Evolutionary conservation across 2,797 vertebrate species (phyloP).

Genomic region (Florisuga fusca): DNA sequence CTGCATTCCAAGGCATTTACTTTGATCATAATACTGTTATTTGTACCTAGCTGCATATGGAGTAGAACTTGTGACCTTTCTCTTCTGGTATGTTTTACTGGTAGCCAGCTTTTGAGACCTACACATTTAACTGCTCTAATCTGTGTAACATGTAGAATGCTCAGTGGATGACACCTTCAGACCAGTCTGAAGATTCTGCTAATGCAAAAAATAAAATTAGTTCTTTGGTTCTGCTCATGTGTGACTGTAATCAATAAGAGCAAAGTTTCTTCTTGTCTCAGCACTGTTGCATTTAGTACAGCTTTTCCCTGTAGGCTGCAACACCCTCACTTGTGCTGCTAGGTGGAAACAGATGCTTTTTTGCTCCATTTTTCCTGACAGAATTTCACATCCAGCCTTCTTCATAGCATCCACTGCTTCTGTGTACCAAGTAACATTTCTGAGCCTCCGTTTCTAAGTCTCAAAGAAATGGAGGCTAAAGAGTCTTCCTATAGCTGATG

Average conservation of each 20-base stretch:
- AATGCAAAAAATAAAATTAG: neutral
- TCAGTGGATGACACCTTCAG: neutral
- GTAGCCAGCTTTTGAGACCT: neutral
- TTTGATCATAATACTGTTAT: neutral
- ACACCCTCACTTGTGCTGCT: neutral
- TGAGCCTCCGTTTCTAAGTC: neutral
- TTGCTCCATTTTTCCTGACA: neutral
- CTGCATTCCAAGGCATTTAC: neutral
- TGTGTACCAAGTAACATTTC: neutral
- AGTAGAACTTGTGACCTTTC: neutral
- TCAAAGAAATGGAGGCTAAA: neutral
- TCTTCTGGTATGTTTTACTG: neutral
- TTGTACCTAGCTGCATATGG: fast-evolving
- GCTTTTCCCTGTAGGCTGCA: neutral
- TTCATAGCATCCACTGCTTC: neutral
- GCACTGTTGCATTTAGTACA: neutral
- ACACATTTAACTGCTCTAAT: neutral
- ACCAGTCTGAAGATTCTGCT: neutral
- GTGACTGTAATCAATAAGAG: neutral
- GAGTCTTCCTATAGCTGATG: neutral
- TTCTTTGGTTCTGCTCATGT: neutral
- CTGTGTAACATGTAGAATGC: neutral
- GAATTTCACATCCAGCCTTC: neutral
- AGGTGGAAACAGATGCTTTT: neutral
- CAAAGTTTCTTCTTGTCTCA: neutral